Percentiles rank a stretch among this genome's conserved stretches.
Evolutionary conservation across 2,888 invertebrate genomes (phyloP).

Genomic region (Dorcus parallelipipedus): DNA sequence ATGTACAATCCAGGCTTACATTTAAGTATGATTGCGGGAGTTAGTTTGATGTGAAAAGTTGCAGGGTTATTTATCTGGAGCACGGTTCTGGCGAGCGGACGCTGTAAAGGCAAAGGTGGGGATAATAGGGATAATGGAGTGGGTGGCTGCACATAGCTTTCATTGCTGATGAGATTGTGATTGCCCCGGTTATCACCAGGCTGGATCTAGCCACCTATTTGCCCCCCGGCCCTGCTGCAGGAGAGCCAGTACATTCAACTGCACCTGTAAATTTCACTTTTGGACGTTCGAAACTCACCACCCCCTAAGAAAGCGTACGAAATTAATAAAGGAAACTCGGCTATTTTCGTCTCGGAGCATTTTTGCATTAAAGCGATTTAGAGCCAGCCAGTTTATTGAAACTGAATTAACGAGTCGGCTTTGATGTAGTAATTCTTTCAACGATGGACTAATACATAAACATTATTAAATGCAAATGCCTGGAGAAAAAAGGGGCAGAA

Average conservation of each 20-base stretch:
- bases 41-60: constrained; percentile 19
- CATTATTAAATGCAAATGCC: no score
- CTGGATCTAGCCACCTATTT: constrained; percentile 35
- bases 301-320: no score
- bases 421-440: no score
- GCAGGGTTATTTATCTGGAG: constrained; percentile 14
- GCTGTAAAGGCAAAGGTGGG: constrained; percentile 10
- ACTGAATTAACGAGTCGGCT: no score
- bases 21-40: constrained; percentile 17
- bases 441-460: no score
- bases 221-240: constrained; percentile 8
- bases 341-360: no score
- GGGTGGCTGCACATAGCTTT: constrained; percentile 43
- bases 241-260: constrained; percentile 4
- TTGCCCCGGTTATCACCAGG: constrained; percentile 44
- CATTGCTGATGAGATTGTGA: constrained; percentile 47
- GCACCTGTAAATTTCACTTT: constrained; percentile 6
- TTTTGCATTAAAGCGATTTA: no score
- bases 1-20: constrained; percentile 4
- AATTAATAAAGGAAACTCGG: no score
- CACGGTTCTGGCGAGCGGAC: constrained; percentile 5
- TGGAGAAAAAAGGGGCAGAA: no score
- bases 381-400: no score
- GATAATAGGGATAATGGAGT: constrained; percentile 33
- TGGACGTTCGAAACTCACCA: no score